These are phyloP conservation scores for Acronicta alni DNA, from an alignment of 2,888 invertebrate species.

Conservation along the genomic window DNA sequence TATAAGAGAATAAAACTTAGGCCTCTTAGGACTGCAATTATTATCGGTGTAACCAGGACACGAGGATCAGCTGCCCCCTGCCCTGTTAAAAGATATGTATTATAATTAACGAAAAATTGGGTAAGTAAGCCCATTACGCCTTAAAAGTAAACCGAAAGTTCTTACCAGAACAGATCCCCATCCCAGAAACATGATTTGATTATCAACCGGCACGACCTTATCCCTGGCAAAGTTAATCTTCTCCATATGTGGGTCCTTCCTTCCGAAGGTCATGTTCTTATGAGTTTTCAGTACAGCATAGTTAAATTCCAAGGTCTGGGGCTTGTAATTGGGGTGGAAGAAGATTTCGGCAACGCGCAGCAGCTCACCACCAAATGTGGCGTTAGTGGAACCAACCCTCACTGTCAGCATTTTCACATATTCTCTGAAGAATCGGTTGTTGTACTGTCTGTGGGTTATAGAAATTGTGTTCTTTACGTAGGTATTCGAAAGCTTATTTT, in stretches of 20 bases:
- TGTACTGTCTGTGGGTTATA: slow-evolving; percentile 75
- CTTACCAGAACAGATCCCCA: slow-evolving; percentile 85
- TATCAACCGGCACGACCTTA: slow-evolving; percentile 70
- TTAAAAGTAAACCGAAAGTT: neutral
- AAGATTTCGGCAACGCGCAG: slow-evolving; percentile 75
- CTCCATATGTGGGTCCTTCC: slow-evolving; percentile 47
- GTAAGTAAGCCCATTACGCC: too few relatives aligned
- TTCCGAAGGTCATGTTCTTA: slow-evolving; percentile 72
- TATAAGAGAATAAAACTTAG: too few relatives aligned
- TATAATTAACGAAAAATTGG: too few relatives aligned
- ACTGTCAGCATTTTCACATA: slow-evolving; percentile 82
- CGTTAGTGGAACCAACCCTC: slow-evolving; percentile 79
- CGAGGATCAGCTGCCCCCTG: too few relatives aligned
- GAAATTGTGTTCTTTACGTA: too few relatives aligned
- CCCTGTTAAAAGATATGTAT: too few relatives aligned
- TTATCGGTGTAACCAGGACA: too few relatives aligned
- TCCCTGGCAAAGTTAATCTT: slow-evolving; percentile 65
- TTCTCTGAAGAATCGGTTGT: slow-evolving; percentile 84
- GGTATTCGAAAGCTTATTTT: too few relatives aligned
- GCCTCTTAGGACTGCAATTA: too few relatives aligned
- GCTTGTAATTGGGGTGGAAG: slow-evolving; percentile 86
- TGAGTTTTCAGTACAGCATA: slow-evolving; percentile 75
- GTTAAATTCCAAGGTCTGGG: slow-evolving; percentile 79
- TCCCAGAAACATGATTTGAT: slow-evolving; percentile 74
- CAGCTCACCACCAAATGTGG: slow-evolving; percentile 76